phyloP scores from a whole-genome alignment of 2,797 vertebrate species.

The Eurystomus glaucurus region DNA sequence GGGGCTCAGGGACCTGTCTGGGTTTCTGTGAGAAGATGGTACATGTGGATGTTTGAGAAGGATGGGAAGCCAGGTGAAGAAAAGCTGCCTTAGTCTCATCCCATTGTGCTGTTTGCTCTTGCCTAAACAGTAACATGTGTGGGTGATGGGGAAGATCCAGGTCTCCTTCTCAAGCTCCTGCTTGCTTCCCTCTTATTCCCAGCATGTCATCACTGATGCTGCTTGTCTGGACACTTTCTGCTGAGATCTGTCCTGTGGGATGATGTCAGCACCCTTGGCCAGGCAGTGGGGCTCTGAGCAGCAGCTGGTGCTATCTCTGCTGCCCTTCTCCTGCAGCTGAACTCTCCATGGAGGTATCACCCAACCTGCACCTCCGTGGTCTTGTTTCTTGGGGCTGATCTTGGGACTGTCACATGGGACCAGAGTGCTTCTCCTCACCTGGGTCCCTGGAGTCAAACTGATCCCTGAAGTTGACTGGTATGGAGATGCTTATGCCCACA shows the following conservation, averaged over 20 bases:
- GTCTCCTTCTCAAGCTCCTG: not conserved
- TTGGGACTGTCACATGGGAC: not conserved
- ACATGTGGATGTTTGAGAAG: not conserved
- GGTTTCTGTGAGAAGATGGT: not conserved
- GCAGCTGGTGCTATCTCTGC: not conserved
- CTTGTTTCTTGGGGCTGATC: not conserved
- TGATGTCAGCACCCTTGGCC: not conserved
- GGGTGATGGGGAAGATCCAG: not conserved
- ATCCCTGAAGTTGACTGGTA: not conserved
- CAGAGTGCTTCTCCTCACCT: not conserved
- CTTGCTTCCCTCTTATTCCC: not conserved
- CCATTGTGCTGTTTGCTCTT: not conserved
- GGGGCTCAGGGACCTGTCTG: not conserved
- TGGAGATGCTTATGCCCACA: accelerated
- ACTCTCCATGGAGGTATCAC: not conserved
- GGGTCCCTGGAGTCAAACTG: not conserved
- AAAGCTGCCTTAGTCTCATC: not conserved
- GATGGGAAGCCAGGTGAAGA: not conserved
- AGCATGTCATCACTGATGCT: not conserved
- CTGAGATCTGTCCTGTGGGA: not conserved
- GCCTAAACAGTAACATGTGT: not conserved
- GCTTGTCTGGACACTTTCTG: not conserved
- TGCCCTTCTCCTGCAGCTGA: not conserved
- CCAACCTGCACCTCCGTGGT: not conserved
- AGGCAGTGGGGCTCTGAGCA: not conserved